phyloP scores from a whole-genome alignment of 1,140 invertebrate species.

The Platorchestia sp. region DNA sequence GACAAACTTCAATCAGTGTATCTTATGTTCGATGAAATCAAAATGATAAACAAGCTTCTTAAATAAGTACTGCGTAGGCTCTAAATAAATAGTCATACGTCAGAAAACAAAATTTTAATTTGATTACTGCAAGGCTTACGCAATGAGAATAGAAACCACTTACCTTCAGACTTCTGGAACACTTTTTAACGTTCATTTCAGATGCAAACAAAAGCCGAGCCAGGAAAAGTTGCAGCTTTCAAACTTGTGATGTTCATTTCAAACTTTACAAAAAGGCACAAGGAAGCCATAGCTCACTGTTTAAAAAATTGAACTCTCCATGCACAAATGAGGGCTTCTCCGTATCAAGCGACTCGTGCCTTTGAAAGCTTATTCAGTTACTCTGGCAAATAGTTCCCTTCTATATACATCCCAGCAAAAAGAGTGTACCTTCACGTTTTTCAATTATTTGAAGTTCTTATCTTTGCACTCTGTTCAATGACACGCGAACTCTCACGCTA shows the following conservation, averaged over 20 bases:
- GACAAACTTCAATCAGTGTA: neutral
- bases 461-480: neutral
- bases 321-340: neutral
- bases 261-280: neutral
- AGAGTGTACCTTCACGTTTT: neutral
- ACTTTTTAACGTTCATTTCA: neutral
- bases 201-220: neutral
- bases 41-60: neutral
- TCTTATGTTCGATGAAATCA: neutral
- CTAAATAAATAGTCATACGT: neutral
- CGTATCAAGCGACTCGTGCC: neutral
- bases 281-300: neutral
- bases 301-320: neutral
- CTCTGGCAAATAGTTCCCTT: neutral
- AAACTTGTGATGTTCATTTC: neutral
- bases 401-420: neutral
- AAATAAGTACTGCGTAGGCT: neutral
- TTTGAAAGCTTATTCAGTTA: neutral
- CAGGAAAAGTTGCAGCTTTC: neutral
- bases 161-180: neutral
- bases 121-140: neutral
- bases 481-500: neutral
- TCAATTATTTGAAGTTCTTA: no score
- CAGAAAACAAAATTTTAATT: neutral
- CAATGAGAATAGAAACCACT: neutral